Evolutionary conservation across 2,888 invertebrate genomes (phyloP).

Genomic region (Oconnorella tubifera): DNA sequence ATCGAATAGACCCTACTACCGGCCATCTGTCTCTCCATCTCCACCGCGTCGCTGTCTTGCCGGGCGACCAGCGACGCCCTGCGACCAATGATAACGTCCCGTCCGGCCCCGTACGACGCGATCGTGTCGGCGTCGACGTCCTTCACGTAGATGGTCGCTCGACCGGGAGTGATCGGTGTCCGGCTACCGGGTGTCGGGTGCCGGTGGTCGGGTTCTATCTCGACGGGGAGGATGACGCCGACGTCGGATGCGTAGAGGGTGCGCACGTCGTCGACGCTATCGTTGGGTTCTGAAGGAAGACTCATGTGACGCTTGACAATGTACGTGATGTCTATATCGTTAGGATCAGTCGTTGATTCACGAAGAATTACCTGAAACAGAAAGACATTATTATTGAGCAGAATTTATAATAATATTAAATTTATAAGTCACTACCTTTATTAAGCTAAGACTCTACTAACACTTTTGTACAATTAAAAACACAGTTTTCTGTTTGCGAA

Average conservation of each 20-base stretch:
- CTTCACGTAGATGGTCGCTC: background rate
- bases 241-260: conserved; percentile 12
- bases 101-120: background rate
- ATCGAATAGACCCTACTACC: background rate
- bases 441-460: background rate
- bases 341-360: conserved; percentile 15
- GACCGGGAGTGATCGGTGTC: background rate
- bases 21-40: conserved; percentile 8
- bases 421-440: background rate
- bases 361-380: conserved; percentile 16
- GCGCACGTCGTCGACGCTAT: conserved; percentile 12
- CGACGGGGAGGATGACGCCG: conserved; percentile 10
- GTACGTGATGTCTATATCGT: conserved; percentile 16
- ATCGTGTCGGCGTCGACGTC: conserved; percentile 1
- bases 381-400: too few relatives aligned
- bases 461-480: background rate
- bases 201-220: conserved; percentile 5
- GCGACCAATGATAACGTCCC: background rate
- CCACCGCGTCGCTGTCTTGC: background rate
- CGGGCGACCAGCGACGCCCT: background rate
- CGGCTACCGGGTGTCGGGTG: too few relatives aligned
- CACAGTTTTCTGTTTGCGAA: too few relatives aligned
- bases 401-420: background rate
- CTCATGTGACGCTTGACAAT: conserved; percentile 25
- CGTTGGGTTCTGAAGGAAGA: conserved; percentile 11